Percentiles rank a stretch among this genome's conserved stretches.
These are phyloP conservation scores for Lutjanus argentimaculatus DNA, from an alignment of 2,797 vertebrate species.

Conservation along the genomic window DNA sequence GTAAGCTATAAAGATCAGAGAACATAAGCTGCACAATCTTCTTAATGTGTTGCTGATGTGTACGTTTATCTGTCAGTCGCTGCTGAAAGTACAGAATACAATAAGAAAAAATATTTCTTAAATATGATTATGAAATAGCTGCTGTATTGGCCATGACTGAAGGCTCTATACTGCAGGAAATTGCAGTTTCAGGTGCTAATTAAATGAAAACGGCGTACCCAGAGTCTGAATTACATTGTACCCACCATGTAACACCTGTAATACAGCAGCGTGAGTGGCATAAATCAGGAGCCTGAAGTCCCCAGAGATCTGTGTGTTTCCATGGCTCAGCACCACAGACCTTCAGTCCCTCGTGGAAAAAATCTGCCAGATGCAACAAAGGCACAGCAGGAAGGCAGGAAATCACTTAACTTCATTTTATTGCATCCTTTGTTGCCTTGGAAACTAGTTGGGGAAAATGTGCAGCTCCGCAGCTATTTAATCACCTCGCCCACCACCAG, in stretches of 20 bases:
- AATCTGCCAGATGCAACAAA: conserved; percentile 45
- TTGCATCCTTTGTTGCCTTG: conserved; percentile 85
- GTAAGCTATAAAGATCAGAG: not conserved
- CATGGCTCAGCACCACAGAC: conserved; percentile 15
- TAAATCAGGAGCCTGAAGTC: conserved; percentile 7
- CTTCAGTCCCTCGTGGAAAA: conserved; percentile 27
- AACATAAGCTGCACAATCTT: not conserved
- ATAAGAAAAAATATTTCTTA: too few relatives aligned
- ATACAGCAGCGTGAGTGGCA: conserved; percentile 8
- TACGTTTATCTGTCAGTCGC: not conserved
- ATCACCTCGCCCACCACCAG: conserved; percentile 28
- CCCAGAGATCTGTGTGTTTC: conserved; percentile 7
- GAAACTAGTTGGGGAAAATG: conserved; percentile 73
- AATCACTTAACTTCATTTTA: conserved; percentile 71
- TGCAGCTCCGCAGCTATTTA: conserved; percentile 52
- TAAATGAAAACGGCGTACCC: too few relatives aligned
- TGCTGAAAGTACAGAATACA: too few relatives aligned
- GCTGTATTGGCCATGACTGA: too few relatives aligned
- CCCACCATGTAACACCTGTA: conserved; percentile 3
- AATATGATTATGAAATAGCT: too few relatives aligned
- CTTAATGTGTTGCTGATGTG: not conserved
- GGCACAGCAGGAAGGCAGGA: conserved; percentile 55
- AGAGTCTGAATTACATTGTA: too few relatives aligned
- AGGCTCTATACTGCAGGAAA: too few relatives aligned
- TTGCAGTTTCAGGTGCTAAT: too few relatives aligned